Conservation (phyloP, 2,797 vertebrate genomes). For the Remorina albescens region DNA sequence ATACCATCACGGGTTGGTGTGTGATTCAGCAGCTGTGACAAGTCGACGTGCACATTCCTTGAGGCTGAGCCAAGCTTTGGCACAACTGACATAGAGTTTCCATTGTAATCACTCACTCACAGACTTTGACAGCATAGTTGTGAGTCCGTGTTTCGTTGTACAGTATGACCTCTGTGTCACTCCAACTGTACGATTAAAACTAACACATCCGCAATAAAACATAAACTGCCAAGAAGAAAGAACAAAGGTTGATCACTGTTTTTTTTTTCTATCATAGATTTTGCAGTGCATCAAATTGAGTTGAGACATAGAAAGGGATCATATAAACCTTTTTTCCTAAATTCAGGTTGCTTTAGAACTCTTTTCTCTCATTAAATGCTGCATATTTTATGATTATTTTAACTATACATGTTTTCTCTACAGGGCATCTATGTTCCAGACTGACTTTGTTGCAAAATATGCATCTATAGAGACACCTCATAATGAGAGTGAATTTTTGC, state of each 20-base stretch:
- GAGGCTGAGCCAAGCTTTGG: conserved; percentile 26
- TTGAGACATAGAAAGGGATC: neutral
- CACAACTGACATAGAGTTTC: conserved; percentile 35
- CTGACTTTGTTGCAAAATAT: conserved; percentile 22
- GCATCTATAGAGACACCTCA: neutral
- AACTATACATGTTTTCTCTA: conserved; percentile 34
- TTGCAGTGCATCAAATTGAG: neutral
- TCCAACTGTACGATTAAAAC: conserved; percentile 19
- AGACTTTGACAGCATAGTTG: conserved; percentile 12
- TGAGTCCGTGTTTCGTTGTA: conserved; percentile 12
- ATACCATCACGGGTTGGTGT: neutral
- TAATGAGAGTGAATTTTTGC: conserved; percentile 36
- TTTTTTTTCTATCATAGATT: neutral
- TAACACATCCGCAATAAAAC: conserved; percentile 28
- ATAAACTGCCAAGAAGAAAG: neutral
- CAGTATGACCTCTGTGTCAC: conserved; percentile 14
- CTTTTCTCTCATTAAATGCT: conserved; percentile 13
- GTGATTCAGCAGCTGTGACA: conserved; percentile 40
- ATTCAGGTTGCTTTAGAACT: neutral
- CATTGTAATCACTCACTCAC: conserved; percentile 35
- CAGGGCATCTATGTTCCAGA: conserved; percentile 13
- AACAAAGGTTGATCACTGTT: neutral
- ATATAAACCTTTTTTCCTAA: conserved; percentile 11
- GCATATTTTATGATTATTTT: conserved; percentile 36
- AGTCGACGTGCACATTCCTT: conserved; percentile 6